Base-by-base conservation (phyloP, 2,113 vertebrate genomes). In the Syngnathus scovelli region DNA sequence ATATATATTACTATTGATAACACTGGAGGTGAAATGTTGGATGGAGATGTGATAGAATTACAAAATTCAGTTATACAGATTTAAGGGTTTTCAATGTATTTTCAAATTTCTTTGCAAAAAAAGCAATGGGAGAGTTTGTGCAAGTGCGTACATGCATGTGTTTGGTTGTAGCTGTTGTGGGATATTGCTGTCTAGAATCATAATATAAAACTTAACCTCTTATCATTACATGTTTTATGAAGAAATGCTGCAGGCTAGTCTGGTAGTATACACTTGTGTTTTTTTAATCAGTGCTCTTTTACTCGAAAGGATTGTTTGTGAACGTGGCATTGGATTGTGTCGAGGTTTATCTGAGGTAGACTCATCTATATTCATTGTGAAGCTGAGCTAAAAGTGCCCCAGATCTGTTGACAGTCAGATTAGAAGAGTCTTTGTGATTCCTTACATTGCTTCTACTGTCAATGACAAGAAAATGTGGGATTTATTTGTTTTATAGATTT, bases 331-430 rank as follows among this genome's bases (percentile, higher is more conserved):
- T 68, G 69, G 49, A 21, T 44, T 23, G 16, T 23, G 58, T 44
- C 56, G 10, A 23, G 6, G 62, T 43, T 59, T 79, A 72, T 69
- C 74, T 56, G 68, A 68, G 58, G 27, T 56, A 16, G 62, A 63
- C 37, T 66, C 43, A 64, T 81, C 70, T 78, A 44, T 27, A 73
- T 73, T 70, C 65, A 70, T 52, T 67, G 62, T 55, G 49, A 68
- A 43, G 41, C 48, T 37, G 58, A 48, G 52, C 39, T 61, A 46
- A 68, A 68, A 61, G 70, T 46, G 38, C 76, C 46, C 58, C 61
- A 67, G 15, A 69, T 64, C 41, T 52, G 21, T 64, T 64, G 66
- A 59, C 68, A 61, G 58, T 55, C 9, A 37, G 6, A 41, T n/a
- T 41, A 8, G 46, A 59, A 64, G 61, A 6, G 7, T 37, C 48